Base-by-base conservation (phyloP, 2,113 vertebrate genomes). In the Rhegmatorhina hoffmannsi region DNA sequence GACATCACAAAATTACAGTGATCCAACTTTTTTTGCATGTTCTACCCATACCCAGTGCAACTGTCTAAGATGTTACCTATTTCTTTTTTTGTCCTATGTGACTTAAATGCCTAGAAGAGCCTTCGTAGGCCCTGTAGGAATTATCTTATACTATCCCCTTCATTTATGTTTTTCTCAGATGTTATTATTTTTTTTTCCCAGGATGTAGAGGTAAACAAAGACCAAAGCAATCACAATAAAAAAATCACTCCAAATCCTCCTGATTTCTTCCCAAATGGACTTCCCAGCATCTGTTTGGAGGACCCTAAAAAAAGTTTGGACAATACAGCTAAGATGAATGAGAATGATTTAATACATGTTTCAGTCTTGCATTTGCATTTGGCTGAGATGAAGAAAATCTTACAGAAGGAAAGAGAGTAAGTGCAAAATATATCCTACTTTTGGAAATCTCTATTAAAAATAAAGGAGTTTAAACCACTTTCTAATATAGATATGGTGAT, bases 381-480 rank as follows among this genome's bases (percentile, higher is more conserved):
- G 93, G 66, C 94, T 62, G 96, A 96, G 44, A 89, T 96, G 81
- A 95, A 97, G 63, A 98, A 97, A 93, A 84, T 96, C 75, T 84
- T 98, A 55, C 60, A 95, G 84, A 97, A 97, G 56, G 97, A 98
- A 95, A 97, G 93, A 97, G 89, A 98, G 97, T 98, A 97, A 98
- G 98, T 98, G 13, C 2, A 75, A 82, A 87, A 85, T 58, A 31
- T 6, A 64, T 23, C 18, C 12, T 85, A 50, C 20, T 33, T 24
- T 4, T 47, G 40, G 13, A 90, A 89, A 53, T 74, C 21, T 53
- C 8, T 46, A 10, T 58, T 64, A 79, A 43, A 91, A 78, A 59
- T 11, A 16, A 23, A 77, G 13, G 11, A 0, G 0, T 74, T 70
- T 11, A 83, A 90, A 36, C 15, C 13, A 46, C 11, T 52, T 88